phyloP scores from a whole-genome alignment of 2,113 vertebrate genomes.

The Eptatretus burgeri region DNA sequence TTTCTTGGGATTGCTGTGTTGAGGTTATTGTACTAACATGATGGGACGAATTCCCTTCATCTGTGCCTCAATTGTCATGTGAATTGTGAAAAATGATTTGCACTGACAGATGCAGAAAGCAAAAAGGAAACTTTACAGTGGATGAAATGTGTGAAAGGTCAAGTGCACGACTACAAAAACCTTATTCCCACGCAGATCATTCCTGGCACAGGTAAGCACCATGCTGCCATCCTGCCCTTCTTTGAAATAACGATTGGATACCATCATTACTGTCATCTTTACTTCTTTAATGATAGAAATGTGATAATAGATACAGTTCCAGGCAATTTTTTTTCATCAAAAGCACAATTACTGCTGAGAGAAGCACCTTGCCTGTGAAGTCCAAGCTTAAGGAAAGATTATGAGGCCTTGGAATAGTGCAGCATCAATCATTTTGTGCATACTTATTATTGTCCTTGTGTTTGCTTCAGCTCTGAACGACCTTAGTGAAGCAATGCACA shows the following conservation, averaged over 20 bases:
- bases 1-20: too few relatives aligned
- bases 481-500: conserved; percentile 33
- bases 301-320: background rate
- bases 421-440: background rate
- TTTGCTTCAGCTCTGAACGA: conserved; percentile 27
- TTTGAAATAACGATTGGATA: background rate
- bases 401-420: too few relatives aligned
- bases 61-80: too few relatives aligned
- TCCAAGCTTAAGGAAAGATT: too few relatives aligned
- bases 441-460: conserved; percentile 1
- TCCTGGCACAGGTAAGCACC: conserved; percentile 29
- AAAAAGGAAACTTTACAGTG: conserved; percentile 25
- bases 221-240: background rate
- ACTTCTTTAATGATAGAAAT: too few relatives aligned
- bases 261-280: conserved; percentile 1
- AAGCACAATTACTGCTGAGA: too few relatives aligned
- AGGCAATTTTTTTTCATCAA: background rate
- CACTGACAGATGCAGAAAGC: conserved; percentile 14
- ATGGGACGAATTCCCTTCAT: too few relatives aligned
- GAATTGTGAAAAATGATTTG: conserved; percentile 9
- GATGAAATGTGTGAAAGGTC: conserved; percentile 33
- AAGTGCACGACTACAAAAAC: conserved; percentile 27
- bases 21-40: too few relatives aligned
- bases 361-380: too few relatives aligned
- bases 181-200: conserved; percentile 39